phyloP scores from a whole-genome alignment of 2,888 invertebrate genomes.

The Scelioninae gen. 2 region DNA sequence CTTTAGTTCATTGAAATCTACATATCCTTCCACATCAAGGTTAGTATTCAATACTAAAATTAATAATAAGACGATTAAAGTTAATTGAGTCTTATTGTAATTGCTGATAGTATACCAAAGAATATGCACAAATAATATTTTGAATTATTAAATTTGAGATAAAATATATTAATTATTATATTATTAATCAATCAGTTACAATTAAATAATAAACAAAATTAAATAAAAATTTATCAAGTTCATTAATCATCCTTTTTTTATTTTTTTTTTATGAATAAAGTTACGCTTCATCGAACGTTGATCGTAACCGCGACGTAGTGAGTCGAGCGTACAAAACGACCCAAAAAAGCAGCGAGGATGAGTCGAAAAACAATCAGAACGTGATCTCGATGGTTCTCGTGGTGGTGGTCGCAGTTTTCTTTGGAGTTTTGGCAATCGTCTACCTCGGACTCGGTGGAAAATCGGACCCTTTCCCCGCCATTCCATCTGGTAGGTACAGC shows the following conservation, averaged over 20 bases:
- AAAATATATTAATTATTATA: too few relatives aligned
- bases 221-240: too few relatives aligned
- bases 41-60: constrained; percentile 57
- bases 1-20: constrained; percentile 68
- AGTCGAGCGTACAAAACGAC: constrained; percentile 67
- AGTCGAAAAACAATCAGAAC: constrained; percentile 72
- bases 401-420: constrained; percentile 73
- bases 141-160: too few relatives aligned
- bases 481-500: constrained; percentile 73
- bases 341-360: constrained; percentile 64
- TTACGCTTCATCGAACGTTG: too few relatives aligned
- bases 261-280: too few relatives aligned
- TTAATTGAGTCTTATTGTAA: too few relatives aligned
- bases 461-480: constrained; percentile 69
- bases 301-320: constrained; percentile 68
- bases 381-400: constrained; percentile 74
- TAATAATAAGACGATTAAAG: too few relatives aligned
- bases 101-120: too few relatives aligned
- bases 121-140: too few relatives aligned
- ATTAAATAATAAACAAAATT: too few relatives aligned
- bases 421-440: constrained; percentile 73
- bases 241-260: too few relatives aligned
- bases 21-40: constrained; percentile 69
- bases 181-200: too few relatives aligned
- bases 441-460: constrained; percentile 75